Evolutionary conservation across 2,797 vertebrate species (phyloP), one percentile per base, ranked within the genome.

Genomic region (Columba guinea): DNA sequence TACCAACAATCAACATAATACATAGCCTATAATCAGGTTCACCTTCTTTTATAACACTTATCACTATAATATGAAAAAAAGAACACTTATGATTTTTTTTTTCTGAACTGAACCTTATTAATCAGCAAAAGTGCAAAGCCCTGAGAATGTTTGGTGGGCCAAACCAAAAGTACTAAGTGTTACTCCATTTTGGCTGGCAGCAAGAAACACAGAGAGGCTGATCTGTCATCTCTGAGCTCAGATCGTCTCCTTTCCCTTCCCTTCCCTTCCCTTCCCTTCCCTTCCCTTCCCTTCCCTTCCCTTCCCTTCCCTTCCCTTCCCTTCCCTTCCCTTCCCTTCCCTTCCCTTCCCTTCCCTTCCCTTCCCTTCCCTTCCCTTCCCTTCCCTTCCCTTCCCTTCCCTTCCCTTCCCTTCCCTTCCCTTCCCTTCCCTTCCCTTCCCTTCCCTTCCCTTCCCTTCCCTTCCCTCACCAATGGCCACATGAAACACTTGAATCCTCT

Each of bases 161-260:
- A 93, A 56, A 56, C n/a, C 7, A 67, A 41, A 83, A 93, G 83
- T 27, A 56, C 37, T 78, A 79, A 74, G 67, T 87, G 81, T 96
- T 94, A 64, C 87, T 96, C 93, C 77, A 92, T 93, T 93, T 95
- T 94, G 65, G 56, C 79, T 95, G 56, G 23, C 83, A 87, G 84
- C 71, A 63, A 44, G n/a, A 55, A 87, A 65, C 74, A 88, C 74
- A 35, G 5, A 9, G 65, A 89, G 28, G 49, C 55, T 87, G 46
- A 74, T 37, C 80, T 91, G 30, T 46, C 78, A 94, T 51, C 65
- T 93, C 53, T 75, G 12, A 44, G 49, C 55, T 79, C 23, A 90
- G 90, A 85, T 60, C 58, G 60, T 48, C 63, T 85, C 27, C 65
- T 88, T 70, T 82, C 79, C 16, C 41, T 41, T 44, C 41, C 41